phyloP scores from a whole-genome alignment of 2,797 vertebrate species.

The Gymnoscopelus braueri region DNA sequence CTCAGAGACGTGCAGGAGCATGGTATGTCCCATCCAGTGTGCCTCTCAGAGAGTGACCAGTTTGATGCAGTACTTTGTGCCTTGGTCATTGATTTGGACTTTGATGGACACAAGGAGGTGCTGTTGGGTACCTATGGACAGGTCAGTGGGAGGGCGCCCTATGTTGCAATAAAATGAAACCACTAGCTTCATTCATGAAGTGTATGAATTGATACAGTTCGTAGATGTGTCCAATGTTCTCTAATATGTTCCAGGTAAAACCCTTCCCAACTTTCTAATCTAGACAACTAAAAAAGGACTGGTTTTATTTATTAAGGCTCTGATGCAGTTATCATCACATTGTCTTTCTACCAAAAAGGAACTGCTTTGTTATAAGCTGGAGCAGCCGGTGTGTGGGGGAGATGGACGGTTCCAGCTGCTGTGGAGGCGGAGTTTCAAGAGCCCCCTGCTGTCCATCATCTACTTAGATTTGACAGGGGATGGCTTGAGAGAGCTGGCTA shows the following conservation, averaged over 20 bases:
- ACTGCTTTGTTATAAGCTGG: conserved; percentile 90
- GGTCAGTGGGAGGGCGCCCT: conserved; percentile 64
- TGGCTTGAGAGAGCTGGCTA: conserved; percentile 86
- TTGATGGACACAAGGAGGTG: conserved; percentile 88
- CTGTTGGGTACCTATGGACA: conserved; percentile 92
- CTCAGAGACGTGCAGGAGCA: conserved; percentile 83
- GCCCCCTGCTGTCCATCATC: conserved; percentile 87
- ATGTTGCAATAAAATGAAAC: background rate
- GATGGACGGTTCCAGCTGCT: conserved; percentile 78
- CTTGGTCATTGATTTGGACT: conserved; percentile 87
- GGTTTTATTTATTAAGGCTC: background rate
- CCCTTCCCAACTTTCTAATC: too few relatives aligned
- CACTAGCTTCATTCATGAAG: background rate
- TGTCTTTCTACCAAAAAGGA: conserved; percentile 77
- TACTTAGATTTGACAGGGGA: conserved; percentile 90
- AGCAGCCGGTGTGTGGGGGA: conserved; percentile 25
- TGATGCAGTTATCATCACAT: conserved; percentile 5
- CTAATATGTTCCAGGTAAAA: background rate
- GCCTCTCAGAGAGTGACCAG: conserved; percentile 86
- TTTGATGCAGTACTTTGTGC: conserved; percentile 90
- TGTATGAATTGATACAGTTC: too few relatives aligned
- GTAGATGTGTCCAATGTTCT: background rate
- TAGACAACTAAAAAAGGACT: background rate
- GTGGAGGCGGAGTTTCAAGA: conserved; percentile 90
- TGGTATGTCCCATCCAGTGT: conserved; percentile 80